Percentiles rank a stretch among this genome's conserved stretches.
Conservation (phyloP, 2,888 invertebrate genomes). For the Lepidocyrtoides sp. region DNA sequence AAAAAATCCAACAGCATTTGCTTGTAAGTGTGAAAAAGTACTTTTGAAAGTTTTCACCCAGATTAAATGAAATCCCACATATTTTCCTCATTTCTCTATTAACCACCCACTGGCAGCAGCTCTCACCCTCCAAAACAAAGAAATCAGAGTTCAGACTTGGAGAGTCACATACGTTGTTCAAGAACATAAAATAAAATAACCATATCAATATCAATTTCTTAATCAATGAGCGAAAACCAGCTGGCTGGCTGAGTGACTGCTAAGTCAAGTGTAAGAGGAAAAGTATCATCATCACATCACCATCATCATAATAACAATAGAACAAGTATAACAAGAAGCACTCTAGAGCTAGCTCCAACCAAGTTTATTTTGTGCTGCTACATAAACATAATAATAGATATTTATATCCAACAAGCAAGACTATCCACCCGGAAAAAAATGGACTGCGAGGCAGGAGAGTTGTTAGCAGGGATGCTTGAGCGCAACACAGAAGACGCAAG, state of each 20-base stretch:
- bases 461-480: slow-evolving; percentile 16
- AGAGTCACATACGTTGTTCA: slow-evolving; percentile 11
- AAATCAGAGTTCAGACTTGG: slow-evolving; percentile 20
- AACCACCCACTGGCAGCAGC: neutral
- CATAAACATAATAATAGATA: slow-evolving; percentile 33
- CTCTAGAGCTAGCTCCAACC: neutral
- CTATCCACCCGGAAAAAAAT: slow-evolving; percentile 77
- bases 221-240: slow-evolving; percentile 74
- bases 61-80: slow-evolving; percentile 38
- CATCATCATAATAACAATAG: slow-evolving; percentile 53
- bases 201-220: slow-evolving; percentile 78
- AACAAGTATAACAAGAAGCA: neutral
- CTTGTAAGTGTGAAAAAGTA: neutral
- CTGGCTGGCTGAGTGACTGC: slow-evolving; percentile 72
- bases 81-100: neutral
- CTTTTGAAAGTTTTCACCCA: slow-evolving; percentile 31
- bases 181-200: slow-evolving; percentile 65
- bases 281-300: slow-evolving; percentile 48
- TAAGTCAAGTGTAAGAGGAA: slow-evolving; percentile 67
- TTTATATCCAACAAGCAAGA: slow-evolving; percentile 42
- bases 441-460: slow-evolving; percentile 57
- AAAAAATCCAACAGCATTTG: slow-evolving; percentile 9
- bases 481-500: slow-evolving; percentile 19
- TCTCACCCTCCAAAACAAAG: slow-evolving; percentile 8
- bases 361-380: neutral